These are phyloP conservation scores for Pseudochirops corinnae DNA, from an alignment of 2,797 vertebrate species.

Conservation along the genomic window DNA sequence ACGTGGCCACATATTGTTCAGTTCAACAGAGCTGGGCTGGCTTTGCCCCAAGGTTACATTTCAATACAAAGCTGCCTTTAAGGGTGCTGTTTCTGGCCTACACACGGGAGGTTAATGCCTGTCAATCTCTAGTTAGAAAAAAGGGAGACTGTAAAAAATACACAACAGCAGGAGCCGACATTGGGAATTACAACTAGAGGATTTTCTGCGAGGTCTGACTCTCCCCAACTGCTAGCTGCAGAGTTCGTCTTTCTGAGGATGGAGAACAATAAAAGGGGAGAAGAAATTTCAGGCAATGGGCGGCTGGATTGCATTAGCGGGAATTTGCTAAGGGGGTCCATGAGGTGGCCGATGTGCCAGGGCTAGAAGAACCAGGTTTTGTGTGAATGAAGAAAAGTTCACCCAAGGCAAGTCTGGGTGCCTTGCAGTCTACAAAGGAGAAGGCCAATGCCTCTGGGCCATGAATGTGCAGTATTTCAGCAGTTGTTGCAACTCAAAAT, in stretches of 20 bases:
- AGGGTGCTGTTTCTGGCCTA: constrained; percentile 58
- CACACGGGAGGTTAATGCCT: constrained; percentile 49
- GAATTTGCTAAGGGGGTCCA: constrained; percentile 45
- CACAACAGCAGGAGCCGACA: constrained; percentile 59
- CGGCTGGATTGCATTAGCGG: constrained; percentile 58
- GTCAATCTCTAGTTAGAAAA: constrained; percentile 44
- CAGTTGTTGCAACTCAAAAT: constrained; percentile 57
- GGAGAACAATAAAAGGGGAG: constrained; percentile 69
- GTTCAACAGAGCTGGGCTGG: constrained; percentile 55
- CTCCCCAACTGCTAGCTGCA: constrained; percentile 57
- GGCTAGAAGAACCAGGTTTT: constrained; percentile 22
- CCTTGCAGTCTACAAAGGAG: not conserved
- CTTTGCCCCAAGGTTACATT: constrained; percentile 68
- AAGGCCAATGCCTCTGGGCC: constrained; percentile 56
- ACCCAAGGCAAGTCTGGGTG: constrained; percentile 33
- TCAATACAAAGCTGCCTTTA: constrained; percentile 74
- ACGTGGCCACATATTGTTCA: constrained; percentile 5
- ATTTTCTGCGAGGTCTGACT: constrained; percentile 63
- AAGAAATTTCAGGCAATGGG: constrained; percentile 72
- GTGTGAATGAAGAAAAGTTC: constrained; percentile 27
- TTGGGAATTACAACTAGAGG: constrained; percentile 60
- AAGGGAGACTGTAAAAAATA: constrained; percentile 72
- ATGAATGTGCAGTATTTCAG: not conserved
- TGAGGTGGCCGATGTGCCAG: constrained; percentile 51
- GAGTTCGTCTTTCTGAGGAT: constrained; percentile 63